Evolutionary conservation across 2,113 vertebrate species (phyloP).

Genomic region (Vidua macroura): DNA sequence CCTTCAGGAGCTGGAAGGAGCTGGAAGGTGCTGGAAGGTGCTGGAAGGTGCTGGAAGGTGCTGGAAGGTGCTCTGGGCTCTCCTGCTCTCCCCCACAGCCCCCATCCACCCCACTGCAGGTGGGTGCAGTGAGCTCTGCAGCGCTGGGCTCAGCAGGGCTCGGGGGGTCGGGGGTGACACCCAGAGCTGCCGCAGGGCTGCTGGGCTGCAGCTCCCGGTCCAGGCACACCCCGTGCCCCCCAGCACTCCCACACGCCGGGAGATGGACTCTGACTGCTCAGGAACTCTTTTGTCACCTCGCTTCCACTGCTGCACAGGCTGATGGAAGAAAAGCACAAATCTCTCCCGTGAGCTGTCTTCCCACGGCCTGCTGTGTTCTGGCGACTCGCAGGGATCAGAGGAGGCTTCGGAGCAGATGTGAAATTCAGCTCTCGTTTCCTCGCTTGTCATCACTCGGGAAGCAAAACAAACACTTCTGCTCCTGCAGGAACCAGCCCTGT

Average conservation of each 20-base stretch:
- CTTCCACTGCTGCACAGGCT: conserved; percentile 41
- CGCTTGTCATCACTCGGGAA: conserved; percentile 28
- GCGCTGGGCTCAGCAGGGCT: too few relatives aligned
- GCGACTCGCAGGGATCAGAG: conserved; percentile 40
- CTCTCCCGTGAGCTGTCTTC: conserved; percentile 32
- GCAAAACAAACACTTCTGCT: conserved; percentile 51
- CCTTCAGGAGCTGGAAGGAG: too few relatives aligned
- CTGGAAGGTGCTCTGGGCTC: background rate
- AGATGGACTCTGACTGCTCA: conserved; percentile 14
- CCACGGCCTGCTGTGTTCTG: conserved; percentile 54
- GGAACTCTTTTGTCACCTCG: conserved; percentile 57
- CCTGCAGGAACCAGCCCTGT: background rate
- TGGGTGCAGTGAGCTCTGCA: too few relatives aligned
- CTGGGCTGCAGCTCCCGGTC: background rate
- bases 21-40: too few relatives aligned
- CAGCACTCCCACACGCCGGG: background rate
- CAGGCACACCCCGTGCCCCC: background rate
- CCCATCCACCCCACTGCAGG: rapidly evolving
- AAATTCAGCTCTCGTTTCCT: conserved; percentile 43
- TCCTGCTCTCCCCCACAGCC: background rate
- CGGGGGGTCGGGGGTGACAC: too few relatives aligned
- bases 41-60: too few relatives aligned
- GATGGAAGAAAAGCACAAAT: conserved; percentile 43
- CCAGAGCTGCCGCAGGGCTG: background rate
- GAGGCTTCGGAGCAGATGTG: conserved; percentile 56